Base-by-base conservation (phyloP, 2,797 vertebrate genomes). In the Gambusia yucatana region DNA sequence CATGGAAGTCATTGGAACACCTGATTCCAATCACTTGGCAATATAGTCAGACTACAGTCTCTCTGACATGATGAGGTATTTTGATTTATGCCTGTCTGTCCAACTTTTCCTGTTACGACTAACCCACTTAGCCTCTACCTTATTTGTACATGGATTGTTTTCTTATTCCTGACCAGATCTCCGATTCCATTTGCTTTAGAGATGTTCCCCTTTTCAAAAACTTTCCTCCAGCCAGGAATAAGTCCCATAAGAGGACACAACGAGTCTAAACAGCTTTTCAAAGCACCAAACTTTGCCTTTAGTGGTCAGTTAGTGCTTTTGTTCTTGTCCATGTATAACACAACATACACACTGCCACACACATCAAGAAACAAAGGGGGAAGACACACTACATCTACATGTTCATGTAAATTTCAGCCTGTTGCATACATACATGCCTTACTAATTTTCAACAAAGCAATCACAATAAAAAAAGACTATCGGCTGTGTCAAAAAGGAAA, bases 381-480 rank as follows among this genome's bases (percentile, higher is more conserved):
- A 59, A 6, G 3, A 41, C 14, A 57, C 36, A 41, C 3, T n/a
- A 25, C 5, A 48, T 52, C 48, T 28, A 28, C 25, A 43, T 11
- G 43, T 36, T 73, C 9, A 50, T 71, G 2, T 52, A 48, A 77
- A 48, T 41, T n/a, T 36, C 17, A 75, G 11, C 39, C 46, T 33
- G 33, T 47, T 28, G 39, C 36, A 59, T 69, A 33, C 13, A 28
- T 57, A 59, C 57, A 36, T 39, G 5, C 11, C 25, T 79, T 33
- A 70, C 30, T 7, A 84, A 25, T 48, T 65, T 43, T 44, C 46
- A 80, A 7, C 5, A 70, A 59, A 36, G 17, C 10, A 63, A 73
- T 48, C 6, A 8, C 5, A 3, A 47, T 48, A 16, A 5, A 52
- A 30, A 28, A 44, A 4, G 22, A 10, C 11, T 9, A 52, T 25